These are phyloP conservation scores for Probaryconus sp. DNA, from an alignment of 1,140 invertebrate genomes.

Conservation along the genomic window DNA sequence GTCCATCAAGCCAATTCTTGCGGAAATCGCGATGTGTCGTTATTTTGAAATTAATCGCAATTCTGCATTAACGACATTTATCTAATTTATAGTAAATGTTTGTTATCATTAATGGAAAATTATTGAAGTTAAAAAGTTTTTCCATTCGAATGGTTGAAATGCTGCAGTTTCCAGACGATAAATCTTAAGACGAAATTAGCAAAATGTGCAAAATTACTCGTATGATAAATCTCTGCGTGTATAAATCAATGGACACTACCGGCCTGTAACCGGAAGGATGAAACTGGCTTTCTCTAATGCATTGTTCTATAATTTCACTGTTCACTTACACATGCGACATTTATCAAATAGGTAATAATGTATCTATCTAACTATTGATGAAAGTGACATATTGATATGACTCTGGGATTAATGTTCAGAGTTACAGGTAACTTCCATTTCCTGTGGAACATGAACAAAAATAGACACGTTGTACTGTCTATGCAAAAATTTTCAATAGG, in stretches of 20 bases:
- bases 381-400: slow-evolving; percentile 38
- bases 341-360: slow-evolving; percentile 32
- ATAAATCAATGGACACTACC: slow-evolving; percentile 66
- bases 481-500: too few species aligned
- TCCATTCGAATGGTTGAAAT: slow-evolving; percentile 12
- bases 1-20: too few species aligned
- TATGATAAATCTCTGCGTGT: slow-evolving; percentile 71
- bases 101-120: slow-evolving; percentile 4
- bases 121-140: slow-evolving; percentile 8
- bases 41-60: too few species aligned
- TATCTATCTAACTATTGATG: slow-evolving; percentile 43
- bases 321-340: slow-evolving; percentile 43
- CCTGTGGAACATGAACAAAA: too few species aligned
- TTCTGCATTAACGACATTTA: too few species aligned
- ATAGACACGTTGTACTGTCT: too few species aligned
- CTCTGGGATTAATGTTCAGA: slow-evolving; percentile 5
- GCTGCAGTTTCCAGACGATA: slow-evolving; percentile 11
- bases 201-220: slow-evolving; percentile 63
- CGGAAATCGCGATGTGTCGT: too few species aligned
- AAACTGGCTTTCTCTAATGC: slow-evolving; percentile 47
- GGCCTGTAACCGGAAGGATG: slow-evolving; percentile 50
- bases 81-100: too few species aligned
- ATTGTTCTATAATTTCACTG: slow-evolving; percentile 61
- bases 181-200: slow-evolving; percentile 34
- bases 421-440: slow-evolving; percentile 3